Base-by-base conservation (phyloP, 2,797 vertebrate species). In the Acrossocheilus fasciatus region DNA sequence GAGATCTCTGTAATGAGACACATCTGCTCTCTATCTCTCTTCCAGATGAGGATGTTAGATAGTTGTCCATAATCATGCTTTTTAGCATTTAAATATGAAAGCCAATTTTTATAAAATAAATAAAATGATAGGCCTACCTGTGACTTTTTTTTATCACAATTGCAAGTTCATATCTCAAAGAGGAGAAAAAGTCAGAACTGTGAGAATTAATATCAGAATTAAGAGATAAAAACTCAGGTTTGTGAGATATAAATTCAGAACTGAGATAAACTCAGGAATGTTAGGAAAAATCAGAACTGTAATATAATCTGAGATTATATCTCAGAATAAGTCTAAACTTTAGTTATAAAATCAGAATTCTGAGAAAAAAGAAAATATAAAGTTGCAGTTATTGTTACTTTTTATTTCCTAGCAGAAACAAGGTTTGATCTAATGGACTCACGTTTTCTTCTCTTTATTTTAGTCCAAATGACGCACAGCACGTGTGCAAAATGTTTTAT, bases 1-100 rank as follows among this genome's bases (percentile, higher is more conserved):
- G 64, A 83, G 52, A 30, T 47, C 81, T 72, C 50, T 12, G 15
- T 57, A 69, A 69, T 14, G 7, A 82, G 50, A 82, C 23, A 30
- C 75, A 6, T n/a, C 8, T 17, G 64, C 34, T 69, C 30, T 68
- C 26, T 23, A 14, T 17, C 8, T 39, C 64, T 69, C 66, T 4
- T 23, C 18, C 43, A 36, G 18, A 4, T 50, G 62, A 50, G 26
- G 47, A 72, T n/a, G 47, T 39, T 82, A n/a, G 34, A 81, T n/a
- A 41, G 20, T 41, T 41, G 52, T 62, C 23, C 30, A 17, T 41
- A 57, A 43, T 26, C 36, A 14, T 79, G 74, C 6, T n/a, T n/a
- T 54, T 57, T 76, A 76, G 10, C 30, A 76, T 39, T 54, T 39
- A n/a, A 72, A 20, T 68, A 68, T 68, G 66, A 10, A 34, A 68